A percentile compares a stretch with the other conserved stretches of the same genome.
Conservation (phyloP, 1,140 invertebrate genomes). For the Aphelenchoides avenae region DNA sequence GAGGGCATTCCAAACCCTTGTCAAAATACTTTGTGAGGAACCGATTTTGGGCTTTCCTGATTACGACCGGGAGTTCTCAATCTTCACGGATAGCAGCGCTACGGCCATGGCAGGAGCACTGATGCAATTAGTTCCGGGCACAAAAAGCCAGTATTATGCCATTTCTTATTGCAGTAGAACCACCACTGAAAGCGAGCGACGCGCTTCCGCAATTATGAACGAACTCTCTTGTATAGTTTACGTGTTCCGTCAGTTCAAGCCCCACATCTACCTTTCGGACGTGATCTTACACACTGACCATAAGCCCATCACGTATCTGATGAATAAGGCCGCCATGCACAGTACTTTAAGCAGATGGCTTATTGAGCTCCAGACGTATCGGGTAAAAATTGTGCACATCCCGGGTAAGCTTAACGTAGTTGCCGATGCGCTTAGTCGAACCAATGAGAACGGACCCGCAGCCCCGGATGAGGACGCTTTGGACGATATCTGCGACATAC, state of each 20-base stretch:
- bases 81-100: conserved; percentile 18
- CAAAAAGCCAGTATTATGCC: conserved; percentile 1
- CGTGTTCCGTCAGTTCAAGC: conserved; percentile 15
- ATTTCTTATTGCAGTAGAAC: conserved; percentile 22
- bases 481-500: conserved; percentile 6
- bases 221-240: conserved; percentile 17
- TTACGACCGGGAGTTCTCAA: conserved; percentile 15
- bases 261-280: conserved; percentile 19
- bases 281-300: conserved; percentile 25
- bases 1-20: conserved; percentile 9
- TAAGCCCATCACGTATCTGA: conserved; percentile 10
- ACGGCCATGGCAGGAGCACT: conserved; percentile 12
- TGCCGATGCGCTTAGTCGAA: conserved; percentile 6
- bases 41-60: conserved; percentile 22
- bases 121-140: conserved; percentile 6
- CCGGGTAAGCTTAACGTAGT: conserved; percentile 1
- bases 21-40: not conserved
- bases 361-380: conserved; percentile 13
- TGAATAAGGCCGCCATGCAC: conserved; percentile 10
- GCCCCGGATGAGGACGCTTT: not conserved
- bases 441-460: not conserved
- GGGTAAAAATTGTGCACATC: conserved; percentile 16
- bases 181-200: not conserved
- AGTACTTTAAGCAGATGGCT: conserved; percentile 18
- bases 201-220: conserved; percentile 2